Conservation (phyloP, 2,113 vertebrate species). For the Sardina pilchardus region DNA sequence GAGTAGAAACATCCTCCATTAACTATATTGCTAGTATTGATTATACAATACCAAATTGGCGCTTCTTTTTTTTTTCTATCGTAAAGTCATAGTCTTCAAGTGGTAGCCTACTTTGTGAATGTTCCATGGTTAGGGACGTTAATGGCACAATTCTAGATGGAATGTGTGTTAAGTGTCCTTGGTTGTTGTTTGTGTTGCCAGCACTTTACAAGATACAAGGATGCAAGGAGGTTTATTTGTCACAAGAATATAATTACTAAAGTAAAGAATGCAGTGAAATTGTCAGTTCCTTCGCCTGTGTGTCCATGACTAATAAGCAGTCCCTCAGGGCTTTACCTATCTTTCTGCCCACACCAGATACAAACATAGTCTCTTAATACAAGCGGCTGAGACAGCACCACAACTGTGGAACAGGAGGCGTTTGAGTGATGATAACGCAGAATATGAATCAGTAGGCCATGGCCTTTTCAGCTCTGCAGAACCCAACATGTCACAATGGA, state of each 20-base stretch:
- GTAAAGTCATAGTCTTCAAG: not conserved
- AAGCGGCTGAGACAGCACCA: not conserved
- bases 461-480: not conserved
- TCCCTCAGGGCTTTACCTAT: no score
- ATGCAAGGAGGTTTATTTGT: no score
- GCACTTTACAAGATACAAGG: no score
- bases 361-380: no score
- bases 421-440: not conserved
- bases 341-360: no score
- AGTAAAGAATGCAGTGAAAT: no score
- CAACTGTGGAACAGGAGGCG: not conserved
- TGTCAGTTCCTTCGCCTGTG: no score
- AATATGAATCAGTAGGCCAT: not conserved
- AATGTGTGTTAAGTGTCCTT: not conserved
- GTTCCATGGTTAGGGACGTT: not conserved
- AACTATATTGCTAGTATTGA: not conserved
- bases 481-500: not conserved
- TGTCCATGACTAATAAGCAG: no score
- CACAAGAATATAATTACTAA: no score
- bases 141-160: not conserved
- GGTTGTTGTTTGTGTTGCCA: no score
- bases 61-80: not conserved
- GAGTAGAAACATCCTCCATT: not conserved
- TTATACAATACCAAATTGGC: not conserved
- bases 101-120: not conserved